These are phyloP conservation scores for Nemapogon koenigi DNA, from an alignment of 2,888 invertebrate genomes.

Conservation along the genomic window DNA sequence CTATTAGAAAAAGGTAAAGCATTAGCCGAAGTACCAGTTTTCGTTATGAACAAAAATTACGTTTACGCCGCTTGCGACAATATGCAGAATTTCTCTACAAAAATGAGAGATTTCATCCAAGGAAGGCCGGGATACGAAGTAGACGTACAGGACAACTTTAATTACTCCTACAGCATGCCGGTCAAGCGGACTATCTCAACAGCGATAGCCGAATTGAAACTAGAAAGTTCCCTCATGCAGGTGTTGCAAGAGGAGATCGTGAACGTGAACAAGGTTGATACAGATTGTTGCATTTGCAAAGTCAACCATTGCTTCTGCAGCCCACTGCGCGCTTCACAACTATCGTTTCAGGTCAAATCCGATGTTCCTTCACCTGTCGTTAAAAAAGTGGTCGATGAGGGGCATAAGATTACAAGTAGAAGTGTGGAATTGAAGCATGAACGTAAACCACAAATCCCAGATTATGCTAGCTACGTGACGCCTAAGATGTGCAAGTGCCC, in stretches of 20 bases:
- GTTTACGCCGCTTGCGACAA: constrained; percentile 50
- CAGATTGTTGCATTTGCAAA: constrained; percentile 30
- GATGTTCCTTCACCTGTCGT: constrained; percentile 15
- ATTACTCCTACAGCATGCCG: constrained; percentile 32
- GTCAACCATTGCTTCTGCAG: constrained; percentile 34
- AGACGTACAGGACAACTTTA: constrained; percentile 31
- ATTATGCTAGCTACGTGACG: constrained; percentile 31
- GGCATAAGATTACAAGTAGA: constrained; percentile 22
- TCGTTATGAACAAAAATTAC: constrained; percentile 40
- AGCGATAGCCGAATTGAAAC: constrained; percentile 29
- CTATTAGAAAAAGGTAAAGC: constrained; percentile 33
- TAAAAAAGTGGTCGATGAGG: constrained; percentile 1
- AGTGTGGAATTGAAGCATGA: constrained; percentile 31
- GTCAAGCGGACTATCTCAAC: constrained; percentile 29
- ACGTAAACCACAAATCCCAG: constrained; percentile 42
- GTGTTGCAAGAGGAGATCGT: constrained; percentile 37
- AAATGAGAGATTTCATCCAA: constrained; percentile 32
- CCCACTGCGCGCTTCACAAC: constrained; percentile 20
- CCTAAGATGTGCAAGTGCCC: constrained; percentile 33
- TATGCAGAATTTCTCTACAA: constrained; percentile 33
- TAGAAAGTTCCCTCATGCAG: constrained; percentile 45
- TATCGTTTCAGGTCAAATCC: constrained; percentile 8
- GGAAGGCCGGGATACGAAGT: constrained; percentile 28
- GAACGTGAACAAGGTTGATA: constrained; percentile 27
- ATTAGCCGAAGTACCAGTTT: constrained; percentile 38